Evolutionary conservation across 2,888 invertebrate genomes (phyloP), one percentile per base, ranked within the genome.

Genomic region (Zygothrica quintamaculata): DNA sequence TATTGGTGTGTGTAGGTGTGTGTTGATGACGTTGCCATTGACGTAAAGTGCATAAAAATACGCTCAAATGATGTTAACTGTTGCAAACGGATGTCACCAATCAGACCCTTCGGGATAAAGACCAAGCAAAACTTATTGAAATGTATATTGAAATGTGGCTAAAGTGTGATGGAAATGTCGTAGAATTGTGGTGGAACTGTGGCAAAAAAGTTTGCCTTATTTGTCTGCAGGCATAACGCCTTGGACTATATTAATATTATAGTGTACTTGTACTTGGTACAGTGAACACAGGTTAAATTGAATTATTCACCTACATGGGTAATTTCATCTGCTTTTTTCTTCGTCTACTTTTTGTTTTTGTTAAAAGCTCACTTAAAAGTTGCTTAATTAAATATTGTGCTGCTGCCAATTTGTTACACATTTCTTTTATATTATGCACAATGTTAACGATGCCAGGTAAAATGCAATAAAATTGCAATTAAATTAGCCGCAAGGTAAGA

Each of bases 381-480:
- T 55, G 47, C 51, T 22, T 70, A 81, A 87, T 79, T 79, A 60
- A 85, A 85, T 85, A 40, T 58, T 44, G 52, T 37, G 22, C 42
- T 37, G 52, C 36, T 60, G 44, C 12, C 40, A 53, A 31, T 37
- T 60, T 67, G 53, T 67, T 22, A 36, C 37, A 58, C 16, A 47
- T 57, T 75, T 76, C 56, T 47, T 31, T 60, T 55, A 22, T 53
- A 61, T 57, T 79, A 46, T 57, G 73, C 66, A 57, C 47, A 72
- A 58, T 57, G 64, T 65, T 53, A 71, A 52, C 60, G 57, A 44
- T 44, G 34, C 11, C 11, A 25, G 47, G 33, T 18, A 61, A 87
- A 80, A 66, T 82, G 80, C 80, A 87, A 80, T 81, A 87, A 80
- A 86, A 86, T 71, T 80, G 76, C 80, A 81, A 87, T 81, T 87